phyloP scores from a whole-genome alignment of 2,797 vertebrate genomes.

The Urocyon cinereoargenteus region DNA sequence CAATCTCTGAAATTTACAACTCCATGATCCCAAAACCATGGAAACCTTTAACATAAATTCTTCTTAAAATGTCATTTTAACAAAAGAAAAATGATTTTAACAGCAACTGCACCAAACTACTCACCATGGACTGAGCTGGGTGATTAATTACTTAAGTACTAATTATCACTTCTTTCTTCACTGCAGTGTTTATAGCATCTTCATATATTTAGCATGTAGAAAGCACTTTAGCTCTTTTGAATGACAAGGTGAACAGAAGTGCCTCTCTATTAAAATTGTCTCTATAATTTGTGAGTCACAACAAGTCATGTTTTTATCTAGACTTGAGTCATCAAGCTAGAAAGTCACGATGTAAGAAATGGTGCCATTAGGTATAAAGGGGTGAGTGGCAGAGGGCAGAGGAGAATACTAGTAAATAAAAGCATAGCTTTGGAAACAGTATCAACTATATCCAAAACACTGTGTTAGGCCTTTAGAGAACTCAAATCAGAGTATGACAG shows the following conservation, averaged over 20 bases:
- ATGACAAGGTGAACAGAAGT: constrained; percentile 58
- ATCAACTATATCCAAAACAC: background rate
- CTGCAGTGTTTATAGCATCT: constrained; percentile 7
- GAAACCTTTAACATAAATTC: background rate
- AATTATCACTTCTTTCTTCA: constrained; percentile 63
- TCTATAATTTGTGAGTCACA: constrained; percentile 73
- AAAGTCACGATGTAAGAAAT: constrained; percentile 39
- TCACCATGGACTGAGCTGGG: background rate
- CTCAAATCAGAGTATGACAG: background rate
- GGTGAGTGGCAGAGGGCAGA: background rate
- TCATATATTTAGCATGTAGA: constrained; percentile 46
- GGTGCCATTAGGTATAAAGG: background rate
- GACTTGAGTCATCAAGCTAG: constrained; percentile 24
- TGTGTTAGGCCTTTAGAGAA: background rate
- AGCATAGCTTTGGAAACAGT: background rate
- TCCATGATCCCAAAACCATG: background rate
- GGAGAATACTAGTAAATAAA: background rate
- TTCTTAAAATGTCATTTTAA: background rate
- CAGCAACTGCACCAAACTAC: background rate
- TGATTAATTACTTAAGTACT: constrained; percentile 62
- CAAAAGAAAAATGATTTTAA: constrained; percentile 21
- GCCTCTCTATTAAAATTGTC: constrained; percentile 56
- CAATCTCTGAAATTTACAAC: background rate
- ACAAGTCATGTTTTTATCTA: constrained; percentile 71
- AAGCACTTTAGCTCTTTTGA: constrained; percentile 52